phyloP scores from a whole-genome alignment of 2,113 vertebrate species.

The Oryctolagus cuniculus region mOryCun1.1 NC_091435.1:88295001-88295500 shows the following conservation, averaged over 20 bases:
- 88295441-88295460: neutral
- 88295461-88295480: no score
- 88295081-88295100: neutral
- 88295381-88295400: neutral
- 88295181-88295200: slow-evolving; percentile 5
- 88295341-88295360: neutral
- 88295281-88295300: neutral
- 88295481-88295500: no score
- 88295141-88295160: neutral
- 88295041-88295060: neutral
- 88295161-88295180: neutral
- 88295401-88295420: neutral
- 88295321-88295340: neutral
- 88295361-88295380: neutral
- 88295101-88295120: neutral
- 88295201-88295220: neutral
- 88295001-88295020: neutral
- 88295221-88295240: neutral
- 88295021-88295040: neutral
- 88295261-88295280: neutral
- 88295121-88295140: neutral
- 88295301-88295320: neutral
- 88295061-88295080: neutral
- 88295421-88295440: neutral
- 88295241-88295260: neutral